Percentiles rank a stretch among this genome's conserved stretches.
Conservation (phyloP, 1,140 invertebrate genomes). For the Hylaeus volcanicus region DNA sequence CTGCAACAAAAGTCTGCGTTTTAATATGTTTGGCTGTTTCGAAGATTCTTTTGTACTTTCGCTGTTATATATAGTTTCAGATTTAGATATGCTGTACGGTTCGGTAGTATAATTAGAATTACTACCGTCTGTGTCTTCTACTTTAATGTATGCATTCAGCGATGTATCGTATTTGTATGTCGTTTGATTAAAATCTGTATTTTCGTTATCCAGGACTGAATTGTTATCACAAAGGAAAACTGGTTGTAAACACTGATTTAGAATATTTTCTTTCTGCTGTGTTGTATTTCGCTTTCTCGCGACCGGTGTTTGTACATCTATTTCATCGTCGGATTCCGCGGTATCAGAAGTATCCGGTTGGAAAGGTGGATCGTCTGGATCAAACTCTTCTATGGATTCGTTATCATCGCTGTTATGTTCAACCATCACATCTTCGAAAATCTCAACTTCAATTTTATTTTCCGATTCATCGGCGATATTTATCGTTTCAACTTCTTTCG, state of each 20-base stretch:
- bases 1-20: conserved; percentile 59
- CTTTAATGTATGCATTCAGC: conserved; percentile 64
- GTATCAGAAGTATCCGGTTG: conserved; percentile 63
- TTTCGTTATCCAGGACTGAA: conserved; percentile 11
- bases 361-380: conserved; percentile 74
- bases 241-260: conserved; percentile 27
- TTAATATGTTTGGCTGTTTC: conserved; percentile 70
- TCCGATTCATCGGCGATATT: not conserved
- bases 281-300: conserved; percentile 24
- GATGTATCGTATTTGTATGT: conserved; percentile 66
- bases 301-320: conserved; percentile 26
- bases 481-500: not conserved
- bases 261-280: conserved; percentile 28
- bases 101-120: conserved; percentile 3
- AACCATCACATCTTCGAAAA: conserved; percentile 45
- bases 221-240: conserved; percentile 28
- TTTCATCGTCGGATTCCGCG: conserved; percentile 54
- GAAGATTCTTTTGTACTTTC: conserved; percentile 49
- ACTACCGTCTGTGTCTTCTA: conserved; percentile 44
- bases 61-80: conserved; percentile 31
- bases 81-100: conserved; percentile 21
- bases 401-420: conserved; percentile 64
- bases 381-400: conserved; percentile 77
- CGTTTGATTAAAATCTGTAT: conserved; percentile 36
- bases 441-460: conserved; percentile 23